Conservation (phyloP, 2,797 vertebrate species). For the Melanotaenia trifasciata region DNA sequence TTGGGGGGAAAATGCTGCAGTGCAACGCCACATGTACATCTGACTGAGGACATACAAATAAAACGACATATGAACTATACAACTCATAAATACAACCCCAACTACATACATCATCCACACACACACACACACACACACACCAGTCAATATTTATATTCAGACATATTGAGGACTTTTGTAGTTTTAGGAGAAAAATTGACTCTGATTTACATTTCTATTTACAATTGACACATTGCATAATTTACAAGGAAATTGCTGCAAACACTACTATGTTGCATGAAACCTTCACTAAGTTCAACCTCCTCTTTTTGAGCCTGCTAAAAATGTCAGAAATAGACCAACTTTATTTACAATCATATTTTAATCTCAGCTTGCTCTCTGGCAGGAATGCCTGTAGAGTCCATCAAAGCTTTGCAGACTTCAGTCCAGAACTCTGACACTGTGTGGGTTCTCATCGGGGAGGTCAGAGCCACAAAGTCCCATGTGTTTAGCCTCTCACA, state of each 20-base stretch:
- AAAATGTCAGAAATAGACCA: slow-evolving; percentile 32
- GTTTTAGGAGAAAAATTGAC: slow-evolving; percentile 49
- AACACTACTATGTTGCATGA: slow-evolving; percentile 27
- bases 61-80: slow-evolving; percentile 24
- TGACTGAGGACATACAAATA: slow-evolving; percentile 30
- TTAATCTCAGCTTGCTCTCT: slow-evolving; percentile 39
- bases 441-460: slow-evolving; percentile 19
- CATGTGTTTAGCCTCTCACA: slow-evolving; percentile 39
- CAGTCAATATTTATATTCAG: slow-evolving; percentile 54
- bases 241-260: slow-evolving; percentile 55
- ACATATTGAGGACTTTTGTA: slow-evolving; percentile 46
- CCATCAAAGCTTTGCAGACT: slow-evolving; percentile 11
- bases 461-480: slow-evolving; percentile 28
- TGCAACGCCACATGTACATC: slow-evolving; percentile 3
- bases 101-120: slow-evolving; percentile 42
- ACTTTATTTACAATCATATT: slow-evolving; percentile 44
- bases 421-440: slow-evolving; percentile 13
- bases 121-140: slow-evolving; percentile 50
- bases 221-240: slow-evolving; percentile 79
- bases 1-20: slow-evolving; percentile 17
- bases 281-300: slow-evolving; percentile 26
- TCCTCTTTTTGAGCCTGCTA: slow-evolving; percentile 12
- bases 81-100: slow-evolving; percentile 40
- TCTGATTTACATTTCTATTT: slow-evolving; percentile 51
- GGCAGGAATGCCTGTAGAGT: slow-evolving; percentile 25